Evolutionary conservation across 2,797 vertebrate species (phyloP), one percentile per base, ranked within the genome.

Genomic region (Mus minutoides): DNA sequence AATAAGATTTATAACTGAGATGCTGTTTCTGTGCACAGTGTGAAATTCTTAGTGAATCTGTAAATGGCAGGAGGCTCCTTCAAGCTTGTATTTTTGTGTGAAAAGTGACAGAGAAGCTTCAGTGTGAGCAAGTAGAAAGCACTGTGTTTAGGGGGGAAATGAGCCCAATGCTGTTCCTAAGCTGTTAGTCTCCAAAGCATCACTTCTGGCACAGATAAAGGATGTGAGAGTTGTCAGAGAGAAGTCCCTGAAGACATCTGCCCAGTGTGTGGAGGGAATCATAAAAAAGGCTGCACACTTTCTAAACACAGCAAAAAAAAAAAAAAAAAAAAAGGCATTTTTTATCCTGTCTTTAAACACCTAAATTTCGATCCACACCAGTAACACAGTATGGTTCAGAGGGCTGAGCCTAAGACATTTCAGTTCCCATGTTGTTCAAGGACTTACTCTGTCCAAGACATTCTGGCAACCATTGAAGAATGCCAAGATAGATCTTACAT

Each of bases 261-360:
- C 88, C 85, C 62, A 87, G 22, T 92, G 43, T 96, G 84, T 85
- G 71, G 54, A 71, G 90, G 49, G 49, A 91, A 92, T 97, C 31
- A 86, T 90, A 92, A 97, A 96, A 95, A 95, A 94, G 79, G 49
- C 73, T 97, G 93, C 46, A 96, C 40, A 97, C 73, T 64, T 95
- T 96, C 77, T 90, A 88, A 95, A 92, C 79, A 85, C 26, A 40
- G 22, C 71, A n/a, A 13, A 6, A n/a, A 87, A 86, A 94, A 8
- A 60, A 46, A 46, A 88, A n/a, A n/a, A n/a, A n/a, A n/a, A n/a
- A n/a, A n/a, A n/a, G n/a, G 24, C 46, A 89, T 94, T 73, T 88
- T 94, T 29, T 94, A 89, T 90, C n/a, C 37, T 29, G 26, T 60
- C 79, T 69, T 19, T 0, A 56, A 52, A 84, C 88, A 58, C 21